phyloP scores from a whole-genome alignment of 2,113 vertebrate species.

The Pseudopipra pipra region DNA sequence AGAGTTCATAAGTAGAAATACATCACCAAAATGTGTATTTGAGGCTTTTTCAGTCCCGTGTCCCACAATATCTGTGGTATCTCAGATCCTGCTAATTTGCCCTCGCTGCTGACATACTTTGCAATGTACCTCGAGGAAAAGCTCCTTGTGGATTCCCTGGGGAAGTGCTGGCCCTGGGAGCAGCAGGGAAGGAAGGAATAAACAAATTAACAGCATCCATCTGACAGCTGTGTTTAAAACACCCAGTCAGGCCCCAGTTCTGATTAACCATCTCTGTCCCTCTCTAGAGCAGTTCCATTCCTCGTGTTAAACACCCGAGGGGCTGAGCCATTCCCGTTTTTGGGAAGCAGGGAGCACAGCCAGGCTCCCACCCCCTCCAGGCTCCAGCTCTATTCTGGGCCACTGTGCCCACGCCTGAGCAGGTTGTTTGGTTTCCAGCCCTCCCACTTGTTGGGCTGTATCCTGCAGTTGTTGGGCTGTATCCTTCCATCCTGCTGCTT shows the following conservation, averaged over 20 bases:
- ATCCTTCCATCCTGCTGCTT: neutral
- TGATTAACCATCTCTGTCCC: neutral
- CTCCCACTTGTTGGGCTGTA: neutral
- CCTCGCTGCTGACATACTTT: neutral
- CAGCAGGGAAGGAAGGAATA: neutral
- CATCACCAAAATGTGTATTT: neutral
- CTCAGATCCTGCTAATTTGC: neutral
- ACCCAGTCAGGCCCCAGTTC: neutral
- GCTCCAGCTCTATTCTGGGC: neutral
- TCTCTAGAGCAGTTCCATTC: neutral
- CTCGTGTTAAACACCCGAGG: neutral
- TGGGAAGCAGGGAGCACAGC: neutral
- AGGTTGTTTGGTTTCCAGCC: neutral
- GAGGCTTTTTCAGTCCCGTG: neutral
- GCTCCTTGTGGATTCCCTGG: neutral
- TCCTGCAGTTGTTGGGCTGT: neutral
- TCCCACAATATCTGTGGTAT: neutral
- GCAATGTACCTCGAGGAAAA: neutral
- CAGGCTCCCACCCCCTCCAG: neutral
- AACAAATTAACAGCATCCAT: neutral
- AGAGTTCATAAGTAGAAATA: neutral
- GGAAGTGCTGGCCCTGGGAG: neutral
- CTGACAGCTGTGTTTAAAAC: conserved; percentile 15
- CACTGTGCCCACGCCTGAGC: neutral
- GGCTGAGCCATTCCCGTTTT: neutral